Percentiles rank a stretch among this genome's conserved stretches.
Conservation (phyloP, 1,140 invertebrate species). For the Calosoma granatense region DNA sequence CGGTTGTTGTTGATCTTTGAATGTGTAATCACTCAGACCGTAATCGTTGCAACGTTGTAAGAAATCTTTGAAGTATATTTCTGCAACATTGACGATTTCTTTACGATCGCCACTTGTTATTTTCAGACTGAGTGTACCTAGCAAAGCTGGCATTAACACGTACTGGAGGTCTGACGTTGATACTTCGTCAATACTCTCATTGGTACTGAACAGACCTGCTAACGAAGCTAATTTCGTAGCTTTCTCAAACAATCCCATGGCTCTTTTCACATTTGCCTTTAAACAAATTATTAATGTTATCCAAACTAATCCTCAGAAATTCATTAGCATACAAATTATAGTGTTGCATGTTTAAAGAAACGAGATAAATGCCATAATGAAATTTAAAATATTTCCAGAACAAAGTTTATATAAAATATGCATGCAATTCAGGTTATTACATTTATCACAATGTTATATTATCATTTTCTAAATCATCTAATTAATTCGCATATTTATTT, state of each 20-base stretch:
- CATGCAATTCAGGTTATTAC: slow-evolving; percentile 1
- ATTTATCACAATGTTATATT: too few relatives aligned
- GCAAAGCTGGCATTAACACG: slow-evolving; percentile 69
- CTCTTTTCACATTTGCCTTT: slow-evolving; percentile 54
- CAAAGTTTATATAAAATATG: slow-evolving; percentile 19
- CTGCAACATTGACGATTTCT: slow-evolving; percentile 59
- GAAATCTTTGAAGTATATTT: slow-evolving; percentile 81
- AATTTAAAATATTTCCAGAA: slow-evolving; percentile 10
- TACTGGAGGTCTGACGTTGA: slow-evolving; percentile 77
- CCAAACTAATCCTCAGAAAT: slow-evolving; percentile 16
- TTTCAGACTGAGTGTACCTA: slow-evolving; percentile 65
- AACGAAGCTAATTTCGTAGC: slow-evolving; percentile 66
- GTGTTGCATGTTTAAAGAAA: too few relatives aligned
- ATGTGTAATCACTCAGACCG: slow-evolving; percentile 49
- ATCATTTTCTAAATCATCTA: too few relatives aligned
- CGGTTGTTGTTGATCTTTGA: slow-evolving; percentile 17
- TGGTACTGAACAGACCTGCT: slow-evolving; percentile 73
- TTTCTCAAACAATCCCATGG: slow-evolving; percentile 65
- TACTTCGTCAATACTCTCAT: slow-evolving; percentile 81
- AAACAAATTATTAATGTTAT: slow-evolving; percentile 26
- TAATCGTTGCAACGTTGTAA: slow-evolving; percentile 69
- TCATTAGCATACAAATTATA: too few relatives aligned
- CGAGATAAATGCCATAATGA: slow-evolving; percentile 11
- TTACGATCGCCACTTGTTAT: slow-evolving; percentile 50
- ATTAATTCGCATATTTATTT: too few relatives aligned